phyloP scores from a whole-genome alignment of 2,888 invertebrate genomes.

The Linyphia triangularis region DNA sequence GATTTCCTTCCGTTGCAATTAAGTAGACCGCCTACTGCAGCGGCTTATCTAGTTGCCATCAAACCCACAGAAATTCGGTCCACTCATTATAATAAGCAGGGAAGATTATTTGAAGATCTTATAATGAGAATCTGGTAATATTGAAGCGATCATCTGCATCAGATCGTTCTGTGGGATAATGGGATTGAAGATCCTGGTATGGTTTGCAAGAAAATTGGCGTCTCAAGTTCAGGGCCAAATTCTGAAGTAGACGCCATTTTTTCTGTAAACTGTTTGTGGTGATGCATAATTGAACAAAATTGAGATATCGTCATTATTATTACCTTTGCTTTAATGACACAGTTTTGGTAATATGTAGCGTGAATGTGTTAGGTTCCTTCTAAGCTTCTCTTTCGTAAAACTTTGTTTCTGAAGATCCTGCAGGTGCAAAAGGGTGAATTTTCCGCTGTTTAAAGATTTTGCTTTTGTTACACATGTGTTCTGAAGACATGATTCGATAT shows the following conservation, averaged over 20 bases:
- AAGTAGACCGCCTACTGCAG: constrained; percentile 64
- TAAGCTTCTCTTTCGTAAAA: too few species aligned
- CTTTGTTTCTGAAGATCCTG: too few species aligned
- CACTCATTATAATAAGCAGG: constrained; percentile 51
- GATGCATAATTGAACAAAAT: neutral
- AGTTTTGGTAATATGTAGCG: neutral
- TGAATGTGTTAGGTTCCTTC: too few species aligned
- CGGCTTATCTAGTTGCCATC: constrained; percentile 65
- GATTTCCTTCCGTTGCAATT: constrained; percentile 67
- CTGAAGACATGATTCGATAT: too few species aligned
- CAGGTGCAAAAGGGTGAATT: too few species aligned
- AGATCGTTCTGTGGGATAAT: constrained; percentile 15
- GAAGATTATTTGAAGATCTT: constrained; percentile 29
- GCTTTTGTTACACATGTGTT: too few species aligned
- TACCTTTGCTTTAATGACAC: constrained; percentile 6
- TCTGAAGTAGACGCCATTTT: constrained; percentile 27
- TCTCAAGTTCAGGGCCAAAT: constrained; percentile 44
- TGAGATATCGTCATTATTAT: neutral
- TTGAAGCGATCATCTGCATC: neutral
- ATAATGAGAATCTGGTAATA: constrained; percentile 25
- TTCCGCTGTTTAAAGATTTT: too few species aligned
- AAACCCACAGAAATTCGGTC: constrained; percentile 54
- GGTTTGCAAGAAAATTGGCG: constrained; percentile 17
- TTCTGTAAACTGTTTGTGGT: constrained; percentile 22
- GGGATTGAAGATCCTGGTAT: neutral